Percentiles rank a stretch among this genome's conserved stretches.
Evolutionary conservation across 2,113 vertebrate genomes (phyloP).

Genomic region (Apteryx mantelli): DNA sequence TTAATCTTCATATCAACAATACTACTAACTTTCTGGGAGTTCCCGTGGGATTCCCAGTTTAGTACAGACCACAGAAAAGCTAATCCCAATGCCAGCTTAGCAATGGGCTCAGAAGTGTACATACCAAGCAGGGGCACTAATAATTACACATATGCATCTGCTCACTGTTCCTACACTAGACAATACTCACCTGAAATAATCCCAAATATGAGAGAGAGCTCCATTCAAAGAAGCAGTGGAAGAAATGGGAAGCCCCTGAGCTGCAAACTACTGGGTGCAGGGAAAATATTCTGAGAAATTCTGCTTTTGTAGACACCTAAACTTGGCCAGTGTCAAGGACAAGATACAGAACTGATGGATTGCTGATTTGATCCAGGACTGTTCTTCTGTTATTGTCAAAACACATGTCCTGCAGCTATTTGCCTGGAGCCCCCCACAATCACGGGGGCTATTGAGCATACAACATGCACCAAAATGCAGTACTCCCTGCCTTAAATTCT

Average conservation of each 20-base stretch:
- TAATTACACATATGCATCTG: rapidly evolving
- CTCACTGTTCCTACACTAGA: background rate
- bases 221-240: background rate
- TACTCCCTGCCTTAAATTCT: background rate
- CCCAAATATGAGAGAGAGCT: background rate
- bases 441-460: background rate
- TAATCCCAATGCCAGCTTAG: background rate
- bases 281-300: background rate
- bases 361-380: background rate
- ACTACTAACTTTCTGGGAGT: background rate
- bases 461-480: background rate
- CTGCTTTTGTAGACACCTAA: background rate
- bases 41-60: background rate
- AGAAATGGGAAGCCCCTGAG: background rate
- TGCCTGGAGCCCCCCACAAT: background rate
- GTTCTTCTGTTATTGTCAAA: background rate
- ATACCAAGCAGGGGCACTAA: background rate
- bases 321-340: background rate
- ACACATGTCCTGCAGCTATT: background rate
- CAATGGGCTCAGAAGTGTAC: background rate
- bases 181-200: background rate
- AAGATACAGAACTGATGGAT: background rate
- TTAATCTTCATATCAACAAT: background rate
- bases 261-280: background rate
- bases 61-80: background rate